Base-by-base conservation (phyloP, 2,888 invertebrate genomes). In the Hylaea fasciaria region DNA sequence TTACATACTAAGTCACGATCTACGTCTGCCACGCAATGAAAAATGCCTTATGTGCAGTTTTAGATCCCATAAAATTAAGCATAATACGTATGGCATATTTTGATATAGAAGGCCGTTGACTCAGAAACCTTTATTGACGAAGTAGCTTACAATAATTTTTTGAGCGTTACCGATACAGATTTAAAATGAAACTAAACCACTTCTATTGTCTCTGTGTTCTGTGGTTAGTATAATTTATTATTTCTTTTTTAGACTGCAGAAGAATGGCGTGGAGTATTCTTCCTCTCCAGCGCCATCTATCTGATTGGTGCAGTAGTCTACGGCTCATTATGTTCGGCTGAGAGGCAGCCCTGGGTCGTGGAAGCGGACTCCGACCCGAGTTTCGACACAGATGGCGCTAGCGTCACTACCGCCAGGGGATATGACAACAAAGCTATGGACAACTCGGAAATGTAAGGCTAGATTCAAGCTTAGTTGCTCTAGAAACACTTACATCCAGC, bases 231-330 rank as follows among this genome's bases (percentile, higher is more conserved):
- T 12, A 37, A 12, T 37, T n/a, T 12, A 37, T 2, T 29, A 16
- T 16, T 48, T 22, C 4, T 7, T 61, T 65, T 92, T 44, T 91
- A 96, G 95, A 94, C 94, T 2, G 93, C 94, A 16, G 94, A 94
- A 14, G 95, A 98, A 87, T 98, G 98, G 98, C 94, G 95, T 66
- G 89, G 94, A 35, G 96, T 98, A 9, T 98, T 98, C 86, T 97
- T 96, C 86, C 95, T 98, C 74, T 95, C 97, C 0, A 95, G 96
- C 70, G 94, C 93, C 57, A 94, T 98, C 76, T 98, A 98, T 80
- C 88, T 97, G 0, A 68, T 96, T n/a, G 98, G 98, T 0, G 97
- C 97, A 28, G 81, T 97, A 48, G 87, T 97, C n/a, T 98, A 97
- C 84, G 97, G 96, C 56, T 71, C 95, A 0, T 95, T 96, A 80